phyloP scores from a whole-genome alignment of 2,888 invertebrate species.

The Tetragonisca angustula region DNA sequence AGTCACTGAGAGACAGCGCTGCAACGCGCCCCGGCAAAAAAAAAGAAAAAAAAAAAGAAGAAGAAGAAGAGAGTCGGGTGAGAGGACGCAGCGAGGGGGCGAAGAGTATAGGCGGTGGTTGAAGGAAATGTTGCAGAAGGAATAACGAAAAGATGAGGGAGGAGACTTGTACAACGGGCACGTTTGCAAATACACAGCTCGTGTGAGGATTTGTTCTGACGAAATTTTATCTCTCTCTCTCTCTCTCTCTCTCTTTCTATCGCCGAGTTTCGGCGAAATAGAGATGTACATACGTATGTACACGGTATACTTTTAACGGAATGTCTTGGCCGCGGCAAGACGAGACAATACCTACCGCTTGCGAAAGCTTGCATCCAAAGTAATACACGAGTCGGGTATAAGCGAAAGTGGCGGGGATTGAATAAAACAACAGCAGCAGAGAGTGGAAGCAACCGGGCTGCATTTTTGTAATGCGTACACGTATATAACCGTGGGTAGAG shows the following conservation, averaged over 20 bases:
- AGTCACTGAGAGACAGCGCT: slow-evolving; percentile 52
- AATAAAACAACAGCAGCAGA: slow-evolving; percentile 47
- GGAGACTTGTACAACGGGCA: slow-evolving; percentile 40
- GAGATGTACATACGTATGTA: not conserved
- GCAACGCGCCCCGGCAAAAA: slow-evolving; percentile 6
- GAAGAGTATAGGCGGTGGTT: not conserved
- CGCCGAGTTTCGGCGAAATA: too few relatives aligned
- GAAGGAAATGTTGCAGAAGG: slow-evolving; percentile 47
- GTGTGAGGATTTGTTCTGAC: slow-evolving; percentile 44
- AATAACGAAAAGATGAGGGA: slow-evolving; percentile 25
- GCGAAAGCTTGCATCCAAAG: slow-evolving; percentile 43
- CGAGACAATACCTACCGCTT: slow-evolving; percentile 30
- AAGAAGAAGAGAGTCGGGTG: not conserved
- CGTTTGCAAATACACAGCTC: slow-evolving; percentile 63
- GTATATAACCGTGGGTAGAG: slow-evolving; percentile 3
- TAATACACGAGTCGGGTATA: slow-evolving; percentile 31
- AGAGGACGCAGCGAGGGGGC: not conserved
- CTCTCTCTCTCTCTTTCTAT: not conserved
- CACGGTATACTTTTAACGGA: slow-evolving; percentile 60
- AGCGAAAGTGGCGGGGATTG: slow-evolving; percentile 61
- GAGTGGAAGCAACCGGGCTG: slow-evolving; percentile 12
- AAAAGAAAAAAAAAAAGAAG: not conserved
- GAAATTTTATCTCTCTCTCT: slow-evolving; percentile 14
- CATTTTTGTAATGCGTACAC: slow-evolving; percentile 46
- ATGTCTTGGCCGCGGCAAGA: slow-evolving; percentile 50